phyloP scores from a whole-genome alignment of 2,888 invertebrate species.

The Amblyjoppa fuscipennis region DNA sequence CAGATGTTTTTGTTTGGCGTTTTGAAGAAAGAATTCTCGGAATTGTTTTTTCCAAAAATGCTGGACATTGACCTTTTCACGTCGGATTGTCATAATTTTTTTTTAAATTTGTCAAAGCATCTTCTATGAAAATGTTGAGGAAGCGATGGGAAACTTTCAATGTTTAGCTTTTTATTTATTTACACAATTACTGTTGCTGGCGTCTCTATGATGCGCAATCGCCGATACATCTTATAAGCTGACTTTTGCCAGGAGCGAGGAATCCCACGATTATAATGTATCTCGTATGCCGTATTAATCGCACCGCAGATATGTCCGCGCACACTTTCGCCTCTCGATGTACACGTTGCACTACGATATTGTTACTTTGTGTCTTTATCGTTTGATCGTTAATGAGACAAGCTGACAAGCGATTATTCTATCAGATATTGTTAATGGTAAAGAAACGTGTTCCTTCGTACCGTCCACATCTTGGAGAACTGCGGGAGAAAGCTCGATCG shows the following conservation, averaged over 20 bases:
- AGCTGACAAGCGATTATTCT: constrained; percentile 12
- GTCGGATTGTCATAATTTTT: too few relatives aligned
- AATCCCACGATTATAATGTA: constrained; percentile 59
- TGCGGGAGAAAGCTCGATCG: not conserved
- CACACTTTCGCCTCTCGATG: constrained; percentile 37
- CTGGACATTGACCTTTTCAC: too few relatives aligned
- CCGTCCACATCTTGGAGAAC: not conserved
- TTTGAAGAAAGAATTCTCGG: too few relatives aligned
- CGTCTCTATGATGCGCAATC: constrained; percentile 6
- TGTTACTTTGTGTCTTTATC: constrained; percentile 1
- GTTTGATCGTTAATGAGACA: not conserved
- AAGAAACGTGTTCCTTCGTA: not conserved
- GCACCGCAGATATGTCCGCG: not conserved
- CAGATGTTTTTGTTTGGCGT: not conserved
- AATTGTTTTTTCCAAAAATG: too few relatives aligned
- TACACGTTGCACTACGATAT: not conserved
- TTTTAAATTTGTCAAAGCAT: too few relatives aligned
- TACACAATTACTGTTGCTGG: not conserved
- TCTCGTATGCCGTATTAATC: constrained; percentile 27
- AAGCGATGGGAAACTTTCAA: too few relatives aligned
- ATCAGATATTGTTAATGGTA: not conserved
- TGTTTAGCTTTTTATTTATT: too few relatives aligned
- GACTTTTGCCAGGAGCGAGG: constrained; percentile 14
- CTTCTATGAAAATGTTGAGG: too few relatives aligned
- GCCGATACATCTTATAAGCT: constrained; percentile 25